Conservation (phyloP, 1,140 invertebrate genomes). For the Gonioctena quinquepunctata region DNA sequence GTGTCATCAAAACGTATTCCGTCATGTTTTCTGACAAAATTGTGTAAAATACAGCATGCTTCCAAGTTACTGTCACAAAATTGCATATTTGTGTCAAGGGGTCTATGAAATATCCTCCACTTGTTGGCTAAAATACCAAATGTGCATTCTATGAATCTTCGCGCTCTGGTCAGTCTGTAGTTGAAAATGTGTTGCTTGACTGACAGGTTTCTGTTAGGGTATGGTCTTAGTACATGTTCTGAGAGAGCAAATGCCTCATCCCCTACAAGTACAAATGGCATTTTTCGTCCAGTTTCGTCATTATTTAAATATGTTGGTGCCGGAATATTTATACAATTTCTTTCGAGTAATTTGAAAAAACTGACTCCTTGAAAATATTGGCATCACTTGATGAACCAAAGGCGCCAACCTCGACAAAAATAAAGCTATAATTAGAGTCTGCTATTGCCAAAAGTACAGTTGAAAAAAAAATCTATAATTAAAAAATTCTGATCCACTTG, state of each 20-base stretch:
- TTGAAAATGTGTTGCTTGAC: constrained; percentile 55
- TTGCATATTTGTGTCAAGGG: constrained; percentile 15
- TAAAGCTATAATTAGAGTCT: constrained; percentile 36
- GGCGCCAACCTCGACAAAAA: constrained; percentile 50
- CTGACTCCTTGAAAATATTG: constrained; percentile 48
- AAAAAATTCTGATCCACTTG: too few species aligned
- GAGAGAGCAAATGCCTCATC: constrained; percentile 52
- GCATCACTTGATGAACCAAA: constrained; percentile 52
- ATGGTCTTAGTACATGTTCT: constrained; percentile 52
- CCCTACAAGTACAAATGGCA: constrained; percentile 42
- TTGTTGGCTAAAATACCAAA: constrained; percentile 50
- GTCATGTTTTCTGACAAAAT: constrained; percentile 40
- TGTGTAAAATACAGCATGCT: constrained; percentile 13
- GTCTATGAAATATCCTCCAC: constrained; percentile 37
- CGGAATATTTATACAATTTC: constrained; percentile 26
- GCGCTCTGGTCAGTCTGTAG: constrained; percentile 52
- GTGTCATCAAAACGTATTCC: constrained; percentile 25
- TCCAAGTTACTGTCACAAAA: constrained; percentile 14
- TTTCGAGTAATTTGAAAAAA: constrained; percentile 32
- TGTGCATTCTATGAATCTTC: constrained; percentile 55
- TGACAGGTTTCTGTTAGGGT: constrained; percentile 45
- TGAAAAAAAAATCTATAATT: neutral
- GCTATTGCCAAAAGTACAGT: neutral
- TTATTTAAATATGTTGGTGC: constrained; percentile 6
- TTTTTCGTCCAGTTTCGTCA: constrained; percentile 30